Conservation (phyloP, 2,888 invertebrate genomes). For the Melipona bicolor region DNA sequence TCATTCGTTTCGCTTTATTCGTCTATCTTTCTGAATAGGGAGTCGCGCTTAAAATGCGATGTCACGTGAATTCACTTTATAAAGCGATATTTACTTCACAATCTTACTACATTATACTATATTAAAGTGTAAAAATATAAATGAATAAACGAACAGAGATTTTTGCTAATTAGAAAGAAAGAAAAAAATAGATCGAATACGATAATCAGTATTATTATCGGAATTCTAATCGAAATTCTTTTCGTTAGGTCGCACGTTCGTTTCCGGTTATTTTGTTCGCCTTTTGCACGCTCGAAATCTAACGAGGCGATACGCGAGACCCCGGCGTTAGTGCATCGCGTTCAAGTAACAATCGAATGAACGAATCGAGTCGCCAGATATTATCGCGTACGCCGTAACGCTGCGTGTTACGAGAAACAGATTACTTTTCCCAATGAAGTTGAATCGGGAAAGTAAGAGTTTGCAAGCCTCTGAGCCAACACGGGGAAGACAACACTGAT, state of each 20-base stretch:
- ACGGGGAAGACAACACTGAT: slow-evolving; percentile 1
- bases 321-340: background rate
- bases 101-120: no score
- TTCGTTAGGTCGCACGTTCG: slow-evolving; percentile 22
- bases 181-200: background rate
- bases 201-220: background rate
- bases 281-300: slow-evolving; percentile 12
- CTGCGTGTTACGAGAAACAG: slow-evolving; percentile 41
- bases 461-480: background rate
- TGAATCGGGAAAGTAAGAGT: slow-evolving; percentile 50
- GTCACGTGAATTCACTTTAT: no score
- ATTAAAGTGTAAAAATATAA: no score
- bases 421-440: slow-evolving; percentile 50
- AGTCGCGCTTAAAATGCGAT: no score
- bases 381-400: slow-evolving; percentile 33
- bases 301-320: slow-evolving; percentile 12
- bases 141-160: no score
- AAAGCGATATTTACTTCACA: no score
- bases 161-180: background rate
- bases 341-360: slow-evolving; percentile 45
- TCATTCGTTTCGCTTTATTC: no score
- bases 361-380: slow-evolving; percentile 48
- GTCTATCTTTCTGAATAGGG: no score
- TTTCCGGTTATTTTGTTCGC: slow-evolving; percentile 37
- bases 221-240: slow-evolving; percentile 26